Evolutionary conservation across 1,140 invertebrate species (phyloP).

Genomic region (Drosophila setifemur): DNA sequence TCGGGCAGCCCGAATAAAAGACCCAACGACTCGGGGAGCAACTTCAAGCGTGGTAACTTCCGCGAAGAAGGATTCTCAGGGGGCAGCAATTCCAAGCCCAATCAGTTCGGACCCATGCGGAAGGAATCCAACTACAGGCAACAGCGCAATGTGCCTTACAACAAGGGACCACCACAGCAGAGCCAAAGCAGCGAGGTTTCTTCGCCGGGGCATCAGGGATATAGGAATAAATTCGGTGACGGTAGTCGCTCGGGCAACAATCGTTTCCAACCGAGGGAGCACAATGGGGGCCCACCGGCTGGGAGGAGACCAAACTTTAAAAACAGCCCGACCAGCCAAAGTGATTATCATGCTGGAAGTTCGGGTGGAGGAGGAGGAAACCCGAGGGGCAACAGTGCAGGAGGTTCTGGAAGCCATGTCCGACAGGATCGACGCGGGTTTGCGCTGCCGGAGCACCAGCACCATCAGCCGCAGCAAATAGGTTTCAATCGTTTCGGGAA

Average conservation of each 20-base stretch:
- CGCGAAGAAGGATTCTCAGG: constrained; percentile 32
- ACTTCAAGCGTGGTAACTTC: constrained; percentile 37
- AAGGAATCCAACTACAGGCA: constrained; percentile 49
- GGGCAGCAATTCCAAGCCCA: constrained; percentile 49
- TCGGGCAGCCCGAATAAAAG: constrained; percentile 19
- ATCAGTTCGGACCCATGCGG: constrained; percentile 59
- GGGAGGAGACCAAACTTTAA: constrained; percentile 30
- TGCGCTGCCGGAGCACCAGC: constrained; percentile 63
- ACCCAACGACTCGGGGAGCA: constrained; percentile 7
- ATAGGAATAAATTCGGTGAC: constrained; percentile 27
- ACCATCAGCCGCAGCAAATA: constrained; percentile 34
- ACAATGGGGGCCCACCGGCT: constrained; percentile 10
- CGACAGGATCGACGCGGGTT: constrained; percentile 70
- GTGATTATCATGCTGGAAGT: constrained; percentile 44
- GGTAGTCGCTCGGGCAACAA: constrained; percentile 32
- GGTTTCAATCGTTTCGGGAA: constrained; percentile 61
- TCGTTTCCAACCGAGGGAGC: constrained; percentile 37
- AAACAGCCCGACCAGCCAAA: constrained; percentile 36
- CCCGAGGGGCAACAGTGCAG: constrained; percentile 14
- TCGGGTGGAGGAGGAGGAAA: constrained; percentile 20
- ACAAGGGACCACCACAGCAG: constrained; percentile 55
- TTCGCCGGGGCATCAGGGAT: constrained; percentile 9
- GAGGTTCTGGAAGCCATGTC: constrained; percentile 11
- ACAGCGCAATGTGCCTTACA: constrained; percentile 73
- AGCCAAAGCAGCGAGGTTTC: constrained; percentile 37